phyloP scores from a whole-genome alignment of 2,113 vertebrate genomes.

The Centropus bengalensis region DNA sequence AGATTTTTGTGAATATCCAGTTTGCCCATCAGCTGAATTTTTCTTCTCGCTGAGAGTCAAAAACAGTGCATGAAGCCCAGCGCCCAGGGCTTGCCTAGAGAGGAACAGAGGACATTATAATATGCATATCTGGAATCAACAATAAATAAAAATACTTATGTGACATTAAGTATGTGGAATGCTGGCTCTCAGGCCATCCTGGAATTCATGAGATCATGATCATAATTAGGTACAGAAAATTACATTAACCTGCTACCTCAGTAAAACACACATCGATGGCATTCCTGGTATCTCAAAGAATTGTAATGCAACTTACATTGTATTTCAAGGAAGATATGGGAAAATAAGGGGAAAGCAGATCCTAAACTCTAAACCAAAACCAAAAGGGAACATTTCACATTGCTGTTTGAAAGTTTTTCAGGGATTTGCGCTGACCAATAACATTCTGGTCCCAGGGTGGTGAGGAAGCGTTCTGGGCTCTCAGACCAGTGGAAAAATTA shows the following conservation, averaged over 20 bases:
- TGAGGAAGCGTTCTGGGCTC: not conserved
- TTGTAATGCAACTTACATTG: not conserved
- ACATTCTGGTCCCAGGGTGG: not conserved
- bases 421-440: not conserved
- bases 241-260: not conserved
- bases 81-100: not conserved
- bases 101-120: not conserved
- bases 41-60: not conserved
- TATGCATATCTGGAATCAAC: not conserved
- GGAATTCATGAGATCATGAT: not conserved
- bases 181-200: not conserved
- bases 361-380: not conserved
- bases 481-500: not conserved
- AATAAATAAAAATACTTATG: not conserved
- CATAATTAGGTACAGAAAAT: not conserved
- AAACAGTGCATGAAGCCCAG: not conserved
- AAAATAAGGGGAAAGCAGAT: not conserved
- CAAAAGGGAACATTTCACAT: not conserved
- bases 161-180: not conserved
- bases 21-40: not conserved
- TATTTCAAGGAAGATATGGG: not conserved
- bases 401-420: not conserved
- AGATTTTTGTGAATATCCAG: not conserved
- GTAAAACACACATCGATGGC: not conserved
- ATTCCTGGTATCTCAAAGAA: not conserved